Evolutionary conservation across 2,888 invertebrate species (phyloP), one percentile per base, ranked within the genome.

Genomic region (Hydrotaea diabolus): DNA sequence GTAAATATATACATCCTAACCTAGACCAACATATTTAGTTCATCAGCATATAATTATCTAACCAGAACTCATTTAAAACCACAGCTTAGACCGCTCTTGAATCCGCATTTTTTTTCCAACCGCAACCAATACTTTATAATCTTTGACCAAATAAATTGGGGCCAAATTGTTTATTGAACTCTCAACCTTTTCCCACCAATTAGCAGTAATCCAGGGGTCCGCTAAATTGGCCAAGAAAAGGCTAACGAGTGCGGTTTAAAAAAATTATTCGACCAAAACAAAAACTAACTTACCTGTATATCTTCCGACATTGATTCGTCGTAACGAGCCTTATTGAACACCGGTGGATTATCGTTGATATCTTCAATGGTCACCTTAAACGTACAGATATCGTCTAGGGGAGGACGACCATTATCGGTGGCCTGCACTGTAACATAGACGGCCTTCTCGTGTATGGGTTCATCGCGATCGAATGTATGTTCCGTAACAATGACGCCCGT

Each of bases 301-400:
- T 97, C 97, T 93, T 96, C 96, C 77, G 97, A 96, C 87, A 97
- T 96, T 85, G 96, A 96, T 92, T 97, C 96, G 59, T 92, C 90
- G 92, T 93, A 92, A 94, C 95, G 89, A 91, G 94, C 95, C 93
- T 93, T 90, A 90, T 93, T 91, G 87, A 92, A 91, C 17, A 92
- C 91, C 17, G 92, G 92, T 17, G 91, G 93, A 90, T 98, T 98
- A 92, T 99, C 99, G 93, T 99, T 99, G 90, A 97, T 95, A 93
- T 99, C 99, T 89, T 95, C 95, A 86, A 98, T 96, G 86, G 95
- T 95, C 77, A 98, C 96, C 93, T 96, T 97, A 91, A 99, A 97
- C 5, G 98, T 98, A 92, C 99, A 99, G 77, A 97, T 96, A 89
- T 98, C 98, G 88, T 97, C 97, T 75, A 99, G 93, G 69, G 96